A percentile compares a stretch with the other conserved stretches of the same genome.
Evolutionary conservation across 2,797 vertebrate species (phyloP).

Genomic region (Epinephelus coioides): DNA sequence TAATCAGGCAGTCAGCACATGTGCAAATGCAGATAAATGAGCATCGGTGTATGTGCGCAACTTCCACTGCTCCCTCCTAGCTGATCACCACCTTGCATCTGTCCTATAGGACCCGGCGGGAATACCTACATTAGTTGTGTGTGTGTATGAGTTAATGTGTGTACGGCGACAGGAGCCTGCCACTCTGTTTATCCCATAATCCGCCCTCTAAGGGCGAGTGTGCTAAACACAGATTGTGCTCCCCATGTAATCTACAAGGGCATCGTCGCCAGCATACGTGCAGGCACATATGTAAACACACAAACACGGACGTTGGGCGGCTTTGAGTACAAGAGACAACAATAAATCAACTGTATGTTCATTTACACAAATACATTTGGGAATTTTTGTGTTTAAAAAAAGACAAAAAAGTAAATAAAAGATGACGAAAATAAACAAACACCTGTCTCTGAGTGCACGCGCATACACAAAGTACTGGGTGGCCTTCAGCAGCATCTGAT

Average conservation of each 20-base stretch:
- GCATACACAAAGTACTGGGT: conserved; percentile 17
- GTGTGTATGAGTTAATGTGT: conserved; percentile 14
- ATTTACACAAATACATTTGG: conserved; percentile 6
- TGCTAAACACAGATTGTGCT: conserved; percentile 83
- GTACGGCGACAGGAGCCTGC: conserved; percentile 58
- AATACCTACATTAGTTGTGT: conserved; percentile 36
- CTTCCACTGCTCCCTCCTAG: conserved; percentile 48
- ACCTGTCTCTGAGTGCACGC: conserved; percentile 13
- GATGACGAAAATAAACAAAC: not conserved
- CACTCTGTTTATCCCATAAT: conserved; percentile 82
- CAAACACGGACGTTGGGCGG: conserved; percentile 20
- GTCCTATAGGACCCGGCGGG: conserved; percentile 53
- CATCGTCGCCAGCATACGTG: conserved; percentile 72
- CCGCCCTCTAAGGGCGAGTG: conserved; percentile 79
- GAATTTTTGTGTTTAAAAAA: not conserved
- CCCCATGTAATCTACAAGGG: conserved; percentile 82
- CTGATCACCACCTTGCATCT: conserved; percentile 64
- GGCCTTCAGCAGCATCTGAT: conserved; percentile 82
- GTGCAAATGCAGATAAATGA: conserved; percentile 79
- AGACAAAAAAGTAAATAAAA: not conserved
- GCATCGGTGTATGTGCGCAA: conserved; percentile 33
- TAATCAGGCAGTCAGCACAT: conserved; percentile 78
- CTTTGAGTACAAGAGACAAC: conserved; percentile 25
- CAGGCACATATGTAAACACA: conserved; percentile 31
- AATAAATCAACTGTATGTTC: conserved; percentile 25